These are phyloP conservation scores for Lepeophtheirus nordmannii DNA, from an alignment of 2,888 invertebrate genomes.

Conservation along the genomic window DNA sequence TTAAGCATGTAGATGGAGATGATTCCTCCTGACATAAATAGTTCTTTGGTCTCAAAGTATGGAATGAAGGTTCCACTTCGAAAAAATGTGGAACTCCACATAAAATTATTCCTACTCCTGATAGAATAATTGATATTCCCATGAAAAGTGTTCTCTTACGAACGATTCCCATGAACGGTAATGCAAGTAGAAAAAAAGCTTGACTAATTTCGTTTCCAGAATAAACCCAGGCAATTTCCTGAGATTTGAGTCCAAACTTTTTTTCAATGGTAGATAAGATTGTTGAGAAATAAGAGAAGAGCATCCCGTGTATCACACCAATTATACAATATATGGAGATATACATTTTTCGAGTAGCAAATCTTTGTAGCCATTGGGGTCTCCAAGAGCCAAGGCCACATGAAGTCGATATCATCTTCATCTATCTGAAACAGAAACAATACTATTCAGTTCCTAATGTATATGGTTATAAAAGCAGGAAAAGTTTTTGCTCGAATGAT, in stretches of 20 bases:
- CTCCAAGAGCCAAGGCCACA: conserved; percentile 43
- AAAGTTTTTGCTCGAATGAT: too few species aligned
- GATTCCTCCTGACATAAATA: neutral
- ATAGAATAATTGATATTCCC: conserved; percentile 7
- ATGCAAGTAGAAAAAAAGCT: conserved; percentile 47
- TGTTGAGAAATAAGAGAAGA: conserved; percentile 30
- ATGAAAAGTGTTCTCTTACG: conserved; percentile 1
- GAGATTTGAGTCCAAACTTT: conserved; percentile 28
- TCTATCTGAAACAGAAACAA: neutral
- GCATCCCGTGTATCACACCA: conserved; percentile 29
- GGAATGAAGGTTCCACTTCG: neutral
- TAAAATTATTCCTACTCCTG: conserved; percentile 3
- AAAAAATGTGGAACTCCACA: neutral
- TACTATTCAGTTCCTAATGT: too few species aligned
- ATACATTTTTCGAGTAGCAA: conserved; percentile 45
- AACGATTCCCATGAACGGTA: conserved; percentile 31
- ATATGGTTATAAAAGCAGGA: too few species aligned
- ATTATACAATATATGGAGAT: conserved; percentile 45
- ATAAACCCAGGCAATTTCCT: conserved; percentile 4
- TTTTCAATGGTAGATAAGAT: conserved; percentile 32
- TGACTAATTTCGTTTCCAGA: conserved; percentile 59
- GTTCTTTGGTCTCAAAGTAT: neutral
- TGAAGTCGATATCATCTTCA: conserved; percentile 6
- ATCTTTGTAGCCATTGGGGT: conserved; percentile 45
- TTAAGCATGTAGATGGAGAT: neutral